These are phyloP conservation scores for Ageneiosus marmoratus DNA, from an alignment of 2,113 vertebrate genomes.

Conservation along the genomic window DNA sequence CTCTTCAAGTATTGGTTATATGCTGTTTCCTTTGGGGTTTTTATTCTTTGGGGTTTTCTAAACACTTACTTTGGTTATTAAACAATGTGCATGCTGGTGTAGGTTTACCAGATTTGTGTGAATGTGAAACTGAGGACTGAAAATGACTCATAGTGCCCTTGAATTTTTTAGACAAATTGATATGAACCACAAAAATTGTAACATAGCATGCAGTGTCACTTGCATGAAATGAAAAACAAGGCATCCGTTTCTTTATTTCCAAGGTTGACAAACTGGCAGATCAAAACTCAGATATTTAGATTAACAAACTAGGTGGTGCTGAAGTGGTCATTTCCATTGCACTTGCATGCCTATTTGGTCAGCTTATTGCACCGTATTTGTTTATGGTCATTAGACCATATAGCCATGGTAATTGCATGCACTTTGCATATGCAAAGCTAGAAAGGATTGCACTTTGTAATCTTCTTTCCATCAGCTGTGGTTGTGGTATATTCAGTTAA, in stretches of 20 bases:
- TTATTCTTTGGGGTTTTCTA: background rate
- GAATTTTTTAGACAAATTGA: constrained; percentile 4
- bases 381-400: constrained; percentile 33
- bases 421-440: constrained; percentile 42
- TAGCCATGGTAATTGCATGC: constrained; percentile 39
- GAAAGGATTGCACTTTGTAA: background rate
- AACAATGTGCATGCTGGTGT: background rate
- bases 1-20: background rate
- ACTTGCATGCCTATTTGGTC: constrained; percentile 46
- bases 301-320: constrained; percentile 11
- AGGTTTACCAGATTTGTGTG: background rate
- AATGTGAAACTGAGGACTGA: background rate
- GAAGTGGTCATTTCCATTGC: constrained; percentile 25
- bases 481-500: constrained; percentile 36
- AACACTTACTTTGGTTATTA: background rate
- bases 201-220: background rate
- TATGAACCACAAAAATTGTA: constrained; percentile 4
- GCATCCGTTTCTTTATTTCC: background rate
- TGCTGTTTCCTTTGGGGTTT: background rate
- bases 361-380: constrained; percentile 38
- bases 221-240: background rate
- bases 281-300: constrained; percentile 10
- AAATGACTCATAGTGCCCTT: background rate
- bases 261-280: background rate
- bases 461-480: background rate